phyloP scores from a whole-genome alignment of 2,888 invertebrate genomes.

The Cheilosia urbana region DNA sequence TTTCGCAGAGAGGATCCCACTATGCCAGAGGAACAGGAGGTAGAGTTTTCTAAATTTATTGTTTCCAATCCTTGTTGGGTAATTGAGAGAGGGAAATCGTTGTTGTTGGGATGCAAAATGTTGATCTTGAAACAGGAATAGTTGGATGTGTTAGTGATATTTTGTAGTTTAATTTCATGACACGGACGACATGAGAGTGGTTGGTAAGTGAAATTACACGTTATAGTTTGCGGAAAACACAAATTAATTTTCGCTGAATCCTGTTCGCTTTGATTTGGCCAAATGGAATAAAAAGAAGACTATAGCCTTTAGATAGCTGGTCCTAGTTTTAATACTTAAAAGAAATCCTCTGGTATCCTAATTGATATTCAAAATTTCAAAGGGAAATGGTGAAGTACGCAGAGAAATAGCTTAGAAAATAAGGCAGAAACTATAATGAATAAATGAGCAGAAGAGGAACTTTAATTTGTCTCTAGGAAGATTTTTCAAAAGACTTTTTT shows the following conservation, averaged over 20 bases:
- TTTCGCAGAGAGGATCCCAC: constrained; percentile 7
- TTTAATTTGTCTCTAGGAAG: not conserved
- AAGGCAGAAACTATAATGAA: not conserved
- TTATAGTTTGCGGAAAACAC: constrained; percentile 20
- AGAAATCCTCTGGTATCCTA: not conserved
- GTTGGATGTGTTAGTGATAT: constrained; percentile 7
- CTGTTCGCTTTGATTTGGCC: constrained; percentile 31
- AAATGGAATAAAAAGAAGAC: constrained; percentile 28
- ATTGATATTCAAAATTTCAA: constrained; percentile 47
- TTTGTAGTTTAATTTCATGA: constrained; percentile 14
- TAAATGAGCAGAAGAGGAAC: not conserved
- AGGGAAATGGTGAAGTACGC: constrained; percentile 3
- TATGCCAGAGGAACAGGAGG: not conserved
- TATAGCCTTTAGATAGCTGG: constrained; percentile 16
- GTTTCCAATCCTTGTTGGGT: constrained; percentile 15
- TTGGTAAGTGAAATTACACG: not conserved
- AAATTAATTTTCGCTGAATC: constrained; percentile 56
- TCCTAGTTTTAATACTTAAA: not conserved
- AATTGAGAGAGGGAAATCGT: constrained; percentile 11
- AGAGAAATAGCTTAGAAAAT: not conserved
- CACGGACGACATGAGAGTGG: not conserved
- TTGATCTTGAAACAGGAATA: constrained; percentile 32
- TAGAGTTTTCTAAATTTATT: constrained; percentile 25
- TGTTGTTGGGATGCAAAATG: not conserved
- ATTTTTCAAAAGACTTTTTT: not conserved